Evolutionary conservation across 2,888 invertebrate genomes (phyloP).

Genomic region (Epicampocera succincta): DNA sequence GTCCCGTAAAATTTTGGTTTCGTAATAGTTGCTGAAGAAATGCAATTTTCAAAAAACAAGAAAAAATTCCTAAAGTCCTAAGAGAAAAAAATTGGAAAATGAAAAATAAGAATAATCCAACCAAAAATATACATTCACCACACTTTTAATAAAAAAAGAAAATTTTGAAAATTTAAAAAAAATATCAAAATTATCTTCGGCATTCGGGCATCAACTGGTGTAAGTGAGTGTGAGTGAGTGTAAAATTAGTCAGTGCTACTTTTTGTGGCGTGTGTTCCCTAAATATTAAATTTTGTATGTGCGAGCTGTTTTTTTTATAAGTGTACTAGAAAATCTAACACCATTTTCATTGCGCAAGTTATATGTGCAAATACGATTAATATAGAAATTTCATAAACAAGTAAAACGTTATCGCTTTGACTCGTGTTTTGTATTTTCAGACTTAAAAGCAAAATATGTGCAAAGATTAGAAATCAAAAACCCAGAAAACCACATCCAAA

Average conservation of each 20-base stretch:
- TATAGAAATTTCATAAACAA: too few relatives aligned
- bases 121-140: slow-evolving; percentile 47
- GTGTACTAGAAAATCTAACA: slow-evolving; percentile 44
- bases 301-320: slow-evolving; percentile 37
- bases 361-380: too few relatives aligned
- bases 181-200: slow-evolving; percentile 46
- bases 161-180: slow-evolving; percentile 38
- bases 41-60: slow-evolving; percentile 62
- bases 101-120: slow-evolving; percentile 51
- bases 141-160: slow-evolving; percentile 25
- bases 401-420: too few relatives aligned
- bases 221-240: slow-evolving; percentile 51
- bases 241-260: slow-evolving; percentile 58
- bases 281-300: slow-evolving; percentile 55
- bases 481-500: too few relatives aligned
- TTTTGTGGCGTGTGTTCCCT: slow-evolving; percentile 50
- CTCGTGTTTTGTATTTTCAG: too few relatives aligned
- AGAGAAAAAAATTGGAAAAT: slow-evolving; percentile 33
- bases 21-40: slow-evolving; percentile 55
- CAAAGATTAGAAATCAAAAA: too few relatives aligned
- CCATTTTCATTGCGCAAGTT: slow-evolving; percentile 43
- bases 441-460: too few relatives aligned
- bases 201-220: slow-evolving; percentile 32
- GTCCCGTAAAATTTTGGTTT: slow-evolving; percentile 50
- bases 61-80: slow-evolving; percentile 4